phyloP scores from a whole-genome alignment of 2,113 vertebrate species.

The Bagarius yarrelli region DNA sequence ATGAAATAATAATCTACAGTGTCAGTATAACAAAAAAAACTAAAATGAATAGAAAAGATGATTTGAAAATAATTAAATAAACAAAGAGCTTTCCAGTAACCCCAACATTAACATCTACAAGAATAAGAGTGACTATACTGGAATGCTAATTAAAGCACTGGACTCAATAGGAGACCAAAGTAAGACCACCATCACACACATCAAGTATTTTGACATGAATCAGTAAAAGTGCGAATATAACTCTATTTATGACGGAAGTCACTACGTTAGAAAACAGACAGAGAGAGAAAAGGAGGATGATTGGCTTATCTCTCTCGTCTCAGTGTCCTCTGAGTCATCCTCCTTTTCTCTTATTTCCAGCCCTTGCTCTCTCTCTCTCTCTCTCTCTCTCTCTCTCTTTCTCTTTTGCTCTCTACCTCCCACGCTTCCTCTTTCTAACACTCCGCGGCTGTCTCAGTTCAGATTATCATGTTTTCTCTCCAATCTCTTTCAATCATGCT shows the following conservation, averaged over 20 bases:
- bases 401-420: not conserved
- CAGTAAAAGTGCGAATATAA: constrained; percentile 64
- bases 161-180: constrained; percentile 60
- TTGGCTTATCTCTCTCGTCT: constrained; percentile 39
- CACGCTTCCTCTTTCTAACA: not conserved
- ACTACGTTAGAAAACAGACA: constrained; percentile 58
- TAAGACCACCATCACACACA: constrained; percentile 69
- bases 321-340: constrained; percentile 26
- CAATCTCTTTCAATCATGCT: not conserved
- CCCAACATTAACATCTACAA: constrained; percentile 67
- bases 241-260: constrained; percentile 65
- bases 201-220: constrained; percentile 64
- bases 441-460: constrained; percentile 2
- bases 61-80: constrained; percentile 52
- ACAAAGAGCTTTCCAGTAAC: constrained; percentile 62
- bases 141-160: constrained; percentile 64
- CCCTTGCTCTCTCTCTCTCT: constrained; percentile 33
- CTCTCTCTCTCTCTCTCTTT: not conserved
- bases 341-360: constrained; percentile 38
- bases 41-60: constrained; percentile 31
- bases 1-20: constrained; percentile 60
- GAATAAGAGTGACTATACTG: constrained; percentile 63
- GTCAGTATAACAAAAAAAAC: constrained; percentile 52
- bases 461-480: constrained; percentile 7
- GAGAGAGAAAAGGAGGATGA: constrained; percentile 51